These are phyloP conservation scores for Catotricha subobsoleta DNA, from an alignment of 2,888 invertebrate genomes.

Conservation along the genomic window DNA sequence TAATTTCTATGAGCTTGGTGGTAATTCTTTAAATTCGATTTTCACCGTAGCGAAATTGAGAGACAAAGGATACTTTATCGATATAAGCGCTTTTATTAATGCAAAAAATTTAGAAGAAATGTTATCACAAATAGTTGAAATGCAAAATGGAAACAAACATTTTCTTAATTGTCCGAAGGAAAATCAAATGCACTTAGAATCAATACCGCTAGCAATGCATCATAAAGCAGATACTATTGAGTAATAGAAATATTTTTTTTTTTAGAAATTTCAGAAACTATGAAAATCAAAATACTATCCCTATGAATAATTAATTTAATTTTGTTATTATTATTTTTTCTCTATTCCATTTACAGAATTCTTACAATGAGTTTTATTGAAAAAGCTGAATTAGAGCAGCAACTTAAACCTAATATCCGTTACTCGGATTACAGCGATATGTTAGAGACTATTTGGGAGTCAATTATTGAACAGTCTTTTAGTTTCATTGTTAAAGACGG, in stretches of 20 bases:
- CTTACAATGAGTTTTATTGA: slow-evolving; percentile 69
- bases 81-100: slow-evolving; percentile 65
- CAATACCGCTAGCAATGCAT: slow-evolving; percentile 24
- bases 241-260: slow-evolving; percentile 32
- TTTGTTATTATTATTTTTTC: too few species aligned
- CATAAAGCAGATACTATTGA: slow-evolving; percentile 50
- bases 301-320: too few species aligned
- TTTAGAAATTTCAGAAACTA: slow-evolving; percentile 4
- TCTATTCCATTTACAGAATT: slow-evolving; percentile 57
- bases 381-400: slow-evolving; percentile 71
- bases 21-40: slow-evolving; percentile 73
- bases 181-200: slow-evolving; percentile 18
- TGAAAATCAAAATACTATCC: neutral
- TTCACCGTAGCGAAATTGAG: slow-evolving; percentile 58
- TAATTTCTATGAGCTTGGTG: slow-evolving; percentile 71
- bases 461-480: slow-evolving; percentile 47
- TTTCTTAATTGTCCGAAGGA: slow-evolving; percentile 3
- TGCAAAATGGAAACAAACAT: slow-evolving; percentile 21
- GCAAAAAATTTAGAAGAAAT: slow-evolving; percentile 53
- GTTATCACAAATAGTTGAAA: slow-evolving; percentile 35
- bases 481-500: slow-evolving; percentile 49
- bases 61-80: slow-evolving; percentile 59
- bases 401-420: slow-evolving; percentile 49
- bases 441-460: slow-evolving; percentile 49
- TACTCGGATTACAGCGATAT: slow-evolving; percentile 49